Percentiles rank a stretch among this genome's conserved stretches.
These are phyloP conservation scores for Syngnathus rostellatus DNA, from an alignment of 2,797 vertebrate species.

Conservation along the genomic window DNA sequence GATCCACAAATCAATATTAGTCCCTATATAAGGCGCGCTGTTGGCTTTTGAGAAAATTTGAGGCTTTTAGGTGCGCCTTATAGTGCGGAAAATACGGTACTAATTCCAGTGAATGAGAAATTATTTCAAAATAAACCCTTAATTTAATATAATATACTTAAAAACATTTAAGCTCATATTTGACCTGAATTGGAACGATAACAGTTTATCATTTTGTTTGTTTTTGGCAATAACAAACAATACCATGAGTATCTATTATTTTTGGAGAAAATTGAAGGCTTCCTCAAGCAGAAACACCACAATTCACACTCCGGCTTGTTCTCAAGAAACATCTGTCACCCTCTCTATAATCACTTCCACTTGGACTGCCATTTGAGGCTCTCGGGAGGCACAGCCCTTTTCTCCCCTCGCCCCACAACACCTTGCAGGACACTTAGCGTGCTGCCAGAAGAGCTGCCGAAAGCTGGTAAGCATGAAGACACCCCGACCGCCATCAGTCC, in stretches of 20 bases:
- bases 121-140: too few species aligned
- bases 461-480: not conserved
- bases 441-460: not conserved
- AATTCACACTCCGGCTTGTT: not conserved
- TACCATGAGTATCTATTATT: not conserved
- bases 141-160: too few species aligned
- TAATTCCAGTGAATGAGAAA: too few species aligned
- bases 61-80: too few species aligned
- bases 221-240: not conserved
- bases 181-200: not conserved
- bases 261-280: slow-evolving; percentile 1
- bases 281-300: slow-evolving; percentile 7
- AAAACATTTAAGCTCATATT: not conserved
- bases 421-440: not conserved
- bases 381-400: slow-evolving; percentile 16
- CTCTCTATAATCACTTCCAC: slow-evolving; percentile 27
- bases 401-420: slow-evolving; percentile 1
- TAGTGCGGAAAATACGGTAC: too few species aligned
- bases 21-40: too few species aligned
- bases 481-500: not conserved
- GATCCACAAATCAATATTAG: too few species aligned
- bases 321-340: slow-evolving; percentile 10
- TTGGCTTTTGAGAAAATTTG: too few species aligned
- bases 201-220: not conserved
- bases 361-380: slow-evolving; percentile 25